These are phyloP conservation scores for Congeria kusceri DNA, from an alignment of 2,888 invertebrate species.

Conservation along the genomic window DNA sequence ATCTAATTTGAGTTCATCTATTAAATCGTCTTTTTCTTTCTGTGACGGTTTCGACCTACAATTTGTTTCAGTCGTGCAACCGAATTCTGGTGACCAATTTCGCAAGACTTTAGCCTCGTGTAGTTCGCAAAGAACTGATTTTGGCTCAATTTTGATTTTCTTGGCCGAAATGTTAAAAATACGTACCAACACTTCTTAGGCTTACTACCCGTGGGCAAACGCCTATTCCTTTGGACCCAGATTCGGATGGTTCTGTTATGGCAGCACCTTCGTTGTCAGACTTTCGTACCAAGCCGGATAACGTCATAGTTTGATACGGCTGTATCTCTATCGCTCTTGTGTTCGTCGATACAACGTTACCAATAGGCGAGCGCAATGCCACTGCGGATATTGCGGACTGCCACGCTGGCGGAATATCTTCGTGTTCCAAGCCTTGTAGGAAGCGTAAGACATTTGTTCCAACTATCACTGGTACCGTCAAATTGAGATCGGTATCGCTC, in stretches of 20 bases:
- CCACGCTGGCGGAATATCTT: not conserved
- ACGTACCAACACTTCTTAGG: not conserved
- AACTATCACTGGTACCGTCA: not conserved
- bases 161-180: no score
- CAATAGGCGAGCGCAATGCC: not conserved
- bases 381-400: not conserved
- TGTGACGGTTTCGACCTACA: no score
- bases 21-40: no score
- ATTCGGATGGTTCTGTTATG: constrained; percentile 4
- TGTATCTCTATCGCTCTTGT: not conserved
- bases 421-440: not conserved
- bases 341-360: not conserved
- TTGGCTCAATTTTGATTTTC: no score
- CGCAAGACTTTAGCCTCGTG: no score
- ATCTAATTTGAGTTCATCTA: no score
- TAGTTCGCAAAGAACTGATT: no score
- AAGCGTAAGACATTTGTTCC: not conserved
- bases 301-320: not conserved
- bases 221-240: not conserved
- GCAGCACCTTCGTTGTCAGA: not conserved
- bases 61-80: no score
- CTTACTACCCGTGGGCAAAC: constrained; percentile 9
- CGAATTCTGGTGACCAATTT: no score
- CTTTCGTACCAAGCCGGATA: not conserved
- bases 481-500: constrained; percentile 1